phyloP scores from a whole-genome alignment of 2,888 invertebrate species.

The Drosophila multiciliata region DNA sequence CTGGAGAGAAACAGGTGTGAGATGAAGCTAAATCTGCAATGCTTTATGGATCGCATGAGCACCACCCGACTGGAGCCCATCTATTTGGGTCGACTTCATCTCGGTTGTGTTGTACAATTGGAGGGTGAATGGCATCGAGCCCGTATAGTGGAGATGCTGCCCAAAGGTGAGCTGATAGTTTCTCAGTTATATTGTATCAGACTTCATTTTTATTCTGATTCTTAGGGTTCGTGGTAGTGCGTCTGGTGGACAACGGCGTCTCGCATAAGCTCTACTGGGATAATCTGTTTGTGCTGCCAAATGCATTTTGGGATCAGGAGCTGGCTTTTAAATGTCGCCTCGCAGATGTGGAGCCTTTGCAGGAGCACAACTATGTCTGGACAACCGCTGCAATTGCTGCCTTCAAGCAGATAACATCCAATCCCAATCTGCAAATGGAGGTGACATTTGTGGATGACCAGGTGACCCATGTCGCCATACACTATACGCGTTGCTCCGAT shows the following conservation, averaged over 20 bases:
- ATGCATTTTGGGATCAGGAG: constrained; percentile 62
- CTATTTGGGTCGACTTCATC: constrained; percentile 70
- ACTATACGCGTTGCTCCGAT: constrained; percentile 80
- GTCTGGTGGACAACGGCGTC: constrained; percentile 87
- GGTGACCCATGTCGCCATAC: constrained; percentile 83
- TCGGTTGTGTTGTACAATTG: constrained; percentile 74
- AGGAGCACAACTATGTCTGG: constrained; percentile 83
- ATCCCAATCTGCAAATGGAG: constrained; percentile 84
- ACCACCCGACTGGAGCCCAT: constrained; percentile 69
- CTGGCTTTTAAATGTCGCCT: constrained; percentile 79
- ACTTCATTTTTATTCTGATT: neutral
- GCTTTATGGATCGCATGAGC: constrained; percentile 31
- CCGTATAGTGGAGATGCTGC: constrained; percentile 69
- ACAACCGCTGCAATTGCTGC: constrained; percentile 77
- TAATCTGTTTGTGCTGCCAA: constrained; percentile 86
- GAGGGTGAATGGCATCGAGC: constrained; percentile 80
- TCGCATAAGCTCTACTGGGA: constrained; percentile 86
- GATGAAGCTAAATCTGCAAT: constrained; percentile 58
- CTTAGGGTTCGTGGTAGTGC: constrained; percentile 71
- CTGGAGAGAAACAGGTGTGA: neutral
- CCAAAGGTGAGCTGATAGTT: constrained; percentile 56
- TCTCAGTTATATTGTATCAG: neutral
- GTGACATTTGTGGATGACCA: constrained; percentile 67
- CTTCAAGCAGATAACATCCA: constrained; percentile 81
- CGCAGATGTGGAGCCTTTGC: constrained; percentile 85